A percentile compares a stretch with the other conserved stretches of the same genome.
Evolutionary conservation across 2,113 vertebrate genomes (phyloP).

Genomic region (Rhea americana): DNA sequence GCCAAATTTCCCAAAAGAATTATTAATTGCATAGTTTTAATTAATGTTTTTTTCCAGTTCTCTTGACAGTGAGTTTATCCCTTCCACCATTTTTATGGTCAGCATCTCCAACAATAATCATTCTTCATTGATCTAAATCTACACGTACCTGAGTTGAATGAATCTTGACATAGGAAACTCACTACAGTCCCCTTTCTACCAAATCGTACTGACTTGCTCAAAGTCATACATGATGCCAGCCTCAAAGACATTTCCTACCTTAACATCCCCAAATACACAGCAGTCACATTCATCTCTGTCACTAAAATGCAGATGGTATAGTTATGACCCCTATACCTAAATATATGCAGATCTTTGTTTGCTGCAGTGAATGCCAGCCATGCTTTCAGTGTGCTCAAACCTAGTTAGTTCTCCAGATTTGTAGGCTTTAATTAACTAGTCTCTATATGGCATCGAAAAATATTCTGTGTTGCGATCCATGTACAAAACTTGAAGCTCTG

Average conservation of each 20-base stretch:
- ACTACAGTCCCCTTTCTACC: not conserved
- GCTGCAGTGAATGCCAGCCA: not conserved
- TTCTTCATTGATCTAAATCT: not conserved
- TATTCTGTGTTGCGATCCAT: conserved; percentile 63
- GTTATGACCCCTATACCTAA: not conserved
- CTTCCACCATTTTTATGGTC: not conserved
- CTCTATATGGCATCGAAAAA: conserved; percentile 59
- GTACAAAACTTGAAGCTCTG: conserved; percentile 56
- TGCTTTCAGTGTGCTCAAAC: conserved; percentile 47
- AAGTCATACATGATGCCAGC: not conserved
- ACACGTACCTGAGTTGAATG: not conserved
- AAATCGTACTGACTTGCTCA: not conserved
- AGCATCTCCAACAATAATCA: not conserved
- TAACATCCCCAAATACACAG: not conserved
- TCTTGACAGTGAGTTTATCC: not conserved
- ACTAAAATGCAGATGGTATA: not conserved
- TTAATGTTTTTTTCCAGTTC: not conserved
- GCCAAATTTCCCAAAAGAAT: not conserved
- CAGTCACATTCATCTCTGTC: not conserved
- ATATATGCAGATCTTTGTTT: not conserved
- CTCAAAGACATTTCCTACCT: not conserved
- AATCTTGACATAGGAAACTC: not conserved
- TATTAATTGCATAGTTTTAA: not conserved
- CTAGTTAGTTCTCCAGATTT: conserved; percentile 69
- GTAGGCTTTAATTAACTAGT: conserved; percentile 11